A percentile compares a stretch with the other conserved stretches of the same genome.
Conservation (phyloP, 2,888 invertebrate genomes). For the Germaria angustata region DNA sequence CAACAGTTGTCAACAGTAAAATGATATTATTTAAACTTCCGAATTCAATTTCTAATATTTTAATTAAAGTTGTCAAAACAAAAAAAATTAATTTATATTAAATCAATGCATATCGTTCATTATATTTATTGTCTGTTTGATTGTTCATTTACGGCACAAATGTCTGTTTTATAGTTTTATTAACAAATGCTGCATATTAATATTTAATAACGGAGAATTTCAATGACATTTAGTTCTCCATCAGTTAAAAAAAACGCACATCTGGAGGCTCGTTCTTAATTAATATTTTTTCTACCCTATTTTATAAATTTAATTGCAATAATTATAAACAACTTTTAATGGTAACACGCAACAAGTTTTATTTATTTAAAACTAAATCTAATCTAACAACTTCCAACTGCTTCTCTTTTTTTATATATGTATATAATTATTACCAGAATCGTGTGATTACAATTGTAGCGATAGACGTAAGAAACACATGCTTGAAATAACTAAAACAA, state of each 20-base stretch:
- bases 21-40: constrained; percentile 28
- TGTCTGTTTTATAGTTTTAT: background rate
- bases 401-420: too few relatives aligned
- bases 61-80: background rate
- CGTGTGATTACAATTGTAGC: background rate
- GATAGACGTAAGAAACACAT: background rate
- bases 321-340: background rate
- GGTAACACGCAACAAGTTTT: background rate
- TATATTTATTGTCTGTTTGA: constrained; percentile 3
- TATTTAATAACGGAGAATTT: constrained; percentile 49
- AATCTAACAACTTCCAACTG: background rate
- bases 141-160: background rate
- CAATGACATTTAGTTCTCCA: constrained; percentile 27
- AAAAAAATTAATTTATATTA: background rate
- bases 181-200: constrained; percentile 10
- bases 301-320: constrained; percentile 15
- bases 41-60: constrained; percentile 8
- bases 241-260: too few relatives aligned
- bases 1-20: constrained; percentile 18
- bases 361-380: background rate
- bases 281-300: too few relatives aligned
- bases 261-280: constrained; percentile 51
- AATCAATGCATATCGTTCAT: constrained; percentile 7
- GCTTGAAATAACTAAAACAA: too few relatives aligned
- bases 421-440: background rate